phyloP scores from a whole-genome alignment of 2,797 vertebrate species.

The Chelon auratus region DNA sequence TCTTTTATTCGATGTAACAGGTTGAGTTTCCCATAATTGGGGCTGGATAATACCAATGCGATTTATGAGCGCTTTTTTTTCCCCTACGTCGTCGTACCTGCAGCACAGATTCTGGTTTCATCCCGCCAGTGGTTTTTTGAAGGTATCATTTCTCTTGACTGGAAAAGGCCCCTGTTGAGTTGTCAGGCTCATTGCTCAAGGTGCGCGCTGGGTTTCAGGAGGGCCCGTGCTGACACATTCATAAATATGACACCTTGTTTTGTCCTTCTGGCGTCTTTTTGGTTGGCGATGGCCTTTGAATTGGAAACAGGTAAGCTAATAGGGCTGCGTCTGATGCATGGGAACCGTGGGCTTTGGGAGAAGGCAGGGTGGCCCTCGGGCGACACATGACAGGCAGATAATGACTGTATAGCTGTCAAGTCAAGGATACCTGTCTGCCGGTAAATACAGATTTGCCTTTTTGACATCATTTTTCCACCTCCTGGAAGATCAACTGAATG shows the following conservation, averaged over 20 bases:
- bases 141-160: slow-evolving; percentile 83
- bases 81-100: slow-evolving; percentile 26
- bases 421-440: slow-evolving; percentile 88
- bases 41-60: slow-evolving; percentile 73
- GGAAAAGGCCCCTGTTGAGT: slow-evolving; percentile 80
- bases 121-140: slow-evolving; percentile 72
- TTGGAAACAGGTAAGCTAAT: slow-evolving; percentile 89
- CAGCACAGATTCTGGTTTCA: slow-evolving; percentile 79
- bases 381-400: slow-evolving; percentile 89
- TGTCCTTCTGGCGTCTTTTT: slow-evolving; percentile 88
- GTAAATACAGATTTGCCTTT: slow-evolving; percentile 91
- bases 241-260: slow-evolving; percentile 91
- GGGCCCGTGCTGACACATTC: slow-evolving; percentile 85
- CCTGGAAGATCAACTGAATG: slow-evolving; percentile 84
- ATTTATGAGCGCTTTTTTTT: slow-evolving; percentile 67
- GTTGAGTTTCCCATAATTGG: slow-evolving; percentile 83
- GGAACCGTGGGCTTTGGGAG: slow-evolving; percentile 82
- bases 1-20: slow-evolving; percentile 69
- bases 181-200: slow-evolving; percentile 86
- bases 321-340: slow-evolving; percentile 87
- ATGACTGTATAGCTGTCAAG: slow-evolving; percentile 90
- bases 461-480: slow-evolving; percentile 86
- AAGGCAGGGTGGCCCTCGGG: slow-evolving; percentile 79
- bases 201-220: slow-evolving; percentile 76
- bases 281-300: slow-evolving; percentile 87